Conservation (phyloP, 2,888 invertebrate genomes). For the Nemurella pictetii region DNA sequence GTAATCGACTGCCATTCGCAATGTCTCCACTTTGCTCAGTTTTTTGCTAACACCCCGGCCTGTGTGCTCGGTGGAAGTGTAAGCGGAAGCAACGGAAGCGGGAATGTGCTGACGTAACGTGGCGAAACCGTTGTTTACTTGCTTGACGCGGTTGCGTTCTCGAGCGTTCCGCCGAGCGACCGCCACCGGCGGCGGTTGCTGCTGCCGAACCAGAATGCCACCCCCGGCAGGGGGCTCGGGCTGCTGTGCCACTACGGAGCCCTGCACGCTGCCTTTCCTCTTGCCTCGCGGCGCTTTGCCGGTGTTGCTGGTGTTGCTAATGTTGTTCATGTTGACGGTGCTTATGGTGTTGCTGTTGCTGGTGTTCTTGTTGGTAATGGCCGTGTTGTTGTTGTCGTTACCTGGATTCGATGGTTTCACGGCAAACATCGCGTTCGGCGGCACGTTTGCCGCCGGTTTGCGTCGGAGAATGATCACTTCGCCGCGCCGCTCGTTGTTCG, state of each 20-base stretch:
- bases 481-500: constrained; percentile 55
- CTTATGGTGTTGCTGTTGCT: background rate
- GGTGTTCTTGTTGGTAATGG: constrained; percentile 44
- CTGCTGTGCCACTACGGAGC: too few species aligned
- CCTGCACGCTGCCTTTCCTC: constrained; percentile 37
- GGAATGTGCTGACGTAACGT: constrained; percentile 86
- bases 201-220: background rate
- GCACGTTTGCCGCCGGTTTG: constrained; percentile 48
- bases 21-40: constrained; percentile 84
- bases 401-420: background rate
- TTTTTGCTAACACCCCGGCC: constrained; percentile 70
- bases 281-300: constrained; percentile 41
- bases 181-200: constrained; percentile 71
- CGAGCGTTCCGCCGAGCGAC: constrained; percentile 89
- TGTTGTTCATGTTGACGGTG: background rate
- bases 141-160: constrained; percentile 89
- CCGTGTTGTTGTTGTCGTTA: background rate
- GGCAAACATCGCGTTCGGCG: background rate
- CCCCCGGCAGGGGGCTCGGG: constrained; percentile 46
- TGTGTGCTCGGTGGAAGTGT: constrained; percentile 66
- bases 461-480: constrained; percentile 61
- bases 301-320: background rate
- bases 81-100: constrained; percentile 73
- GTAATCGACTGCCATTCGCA: constrained; percentile 89
- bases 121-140: constrained; percentile 90